Conservation (phyloP, 1,140 invertebrate genomes). For the Drosophila lacteicornis region DNA sequence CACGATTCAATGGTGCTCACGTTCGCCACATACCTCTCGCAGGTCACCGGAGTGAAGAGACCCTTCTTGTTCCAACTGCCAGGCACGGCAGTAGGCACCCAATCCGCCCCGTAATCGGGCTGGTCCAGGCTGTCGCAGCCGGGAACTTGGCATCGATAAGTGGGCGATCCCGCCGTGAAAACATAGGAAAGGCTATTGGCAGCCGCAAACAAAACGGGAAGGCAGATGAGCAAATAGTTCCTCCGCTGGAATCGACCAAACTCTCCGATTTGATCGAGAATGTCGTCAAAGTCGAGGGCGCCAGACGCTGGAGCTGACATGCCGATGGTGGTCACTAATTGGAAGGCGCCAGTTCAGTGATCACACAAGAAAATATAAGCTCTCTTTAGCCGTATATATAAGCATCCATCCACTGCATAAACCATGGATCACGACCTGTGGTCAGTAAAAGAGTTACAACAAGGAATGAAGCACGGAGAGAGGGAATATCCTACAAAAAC, state of each 20-base stretch:
- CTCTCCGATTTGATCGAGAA: conserved; percentile 87
- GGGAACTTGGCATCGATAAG: conserved; percentile 86
- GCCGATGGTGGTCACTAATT: neutral
- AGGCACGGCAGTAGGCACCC: conserved; percentile 85
- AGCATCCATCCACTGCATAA: neutral
- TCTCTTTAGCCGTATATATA: neutral
- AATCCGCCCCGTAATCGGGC: conserved; percentile 82
- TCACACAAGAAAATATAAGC: neutral
- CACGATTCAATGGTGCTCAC: neutral
- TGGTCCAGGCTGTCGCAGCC: conserved; percentile 85
- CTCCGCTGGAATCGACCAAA: conserved; percentile 87
- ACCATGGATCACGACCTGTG: neutral
- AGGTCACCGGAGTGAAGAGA: conserved; percentile 66
- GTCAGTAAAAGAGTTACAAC: neutral
- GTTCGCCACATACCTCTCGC: conserved; percentile 58
- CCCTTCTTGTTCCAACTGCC: conserved; percentile 64
- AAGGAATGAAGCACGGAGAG: neutral
- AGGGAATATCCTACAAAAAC: neutral
- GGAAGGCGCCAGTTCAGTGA: neutral
- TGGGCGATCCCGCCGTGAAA: conserved; percentile 87
- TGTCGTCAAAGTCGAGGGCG: conserved; percentile 75
- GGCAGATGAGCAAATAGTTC: conserved; percentile 86
- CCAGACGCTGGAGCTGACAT: conserved; percentile 13
- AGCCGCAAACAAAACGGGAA: conserved; percentile 87
- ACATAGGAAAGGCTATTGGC: conserved; percentile 88